Percentiles rank a stretch among this genome's conserved stretches.
phyloP scores from a whole-genome alignment of 2,888 invertebrate species.

The Ormia ochracea region DNA sequence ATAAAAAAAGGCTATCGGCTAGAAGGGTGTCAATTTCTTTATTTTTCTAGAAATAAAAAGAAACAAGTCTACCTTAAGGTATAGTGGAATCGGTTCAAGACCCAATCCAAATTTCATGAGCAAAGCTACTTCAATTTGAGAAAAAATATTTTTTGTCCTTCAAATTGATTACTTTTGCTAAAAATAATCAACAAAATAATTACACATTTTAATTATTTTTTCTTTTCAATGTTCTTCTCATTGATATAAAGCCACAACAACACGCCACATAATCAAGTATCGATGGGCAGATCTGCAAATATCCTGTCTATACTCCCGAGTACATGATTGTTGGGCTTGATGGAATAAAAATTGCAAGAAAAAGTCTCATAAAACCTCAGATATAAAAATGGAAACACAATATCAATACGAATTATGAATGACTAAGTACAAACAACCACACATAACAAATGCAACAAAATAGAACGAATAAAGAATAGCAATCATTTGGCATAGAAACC shows the following conservation, averaged over 20 bases:
- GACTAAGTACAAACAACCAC: slow-evolving; percentile 59
- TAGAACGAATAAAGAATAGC: slow-evolving; percentile 2
- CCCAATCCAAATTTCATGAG: too few species aligned
- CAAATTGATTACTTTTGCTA: too few species aligned
- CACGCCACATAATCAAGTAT: slow-evolving; percentile 26
- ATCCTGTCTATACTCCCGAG: too few species aligned
- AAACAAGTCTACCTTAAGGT: too few species aligned
- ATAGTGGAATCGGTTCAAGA: too few species aligned
- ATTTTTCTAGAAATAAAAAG: too few species aligned
- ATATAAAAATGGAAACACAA: slow-evolving; percentile 15
- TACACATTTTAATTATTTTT: slow-evolving; percentile 38
- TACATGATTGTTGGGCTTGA: slow-evolving; percentile 36
- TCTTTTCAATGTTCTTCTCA: not conserved
- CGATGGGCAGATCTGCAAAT: not conserved
- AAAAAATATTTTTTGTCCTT: too few species aligned
- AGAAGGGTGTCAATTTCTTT: too few species aligned
- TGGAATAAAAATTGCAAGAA: slow-evolving; percentile 44
- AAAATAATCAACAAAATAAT: too few species aligned
- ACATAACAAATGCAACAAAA: slow-evolving; percentile 44
- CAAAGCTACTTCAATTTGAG: too few species aligned
- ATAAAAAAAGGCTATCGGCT: too few species aligned
- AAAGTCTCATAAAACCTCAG: slow-evolving; percentile 28
- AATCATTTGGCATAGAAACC: slow-evolving; percentile 31
- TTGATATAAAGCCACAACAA: slow-evolving; percentile 43
- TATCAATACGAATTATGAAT: slow-evolving; percentile 57